Evolutionary conservation across 2,888 invertebrate genomes (phyloP), one percentile per base, ranked within the genome.

Genomic region (Ariolimax columbianus): DNA sequence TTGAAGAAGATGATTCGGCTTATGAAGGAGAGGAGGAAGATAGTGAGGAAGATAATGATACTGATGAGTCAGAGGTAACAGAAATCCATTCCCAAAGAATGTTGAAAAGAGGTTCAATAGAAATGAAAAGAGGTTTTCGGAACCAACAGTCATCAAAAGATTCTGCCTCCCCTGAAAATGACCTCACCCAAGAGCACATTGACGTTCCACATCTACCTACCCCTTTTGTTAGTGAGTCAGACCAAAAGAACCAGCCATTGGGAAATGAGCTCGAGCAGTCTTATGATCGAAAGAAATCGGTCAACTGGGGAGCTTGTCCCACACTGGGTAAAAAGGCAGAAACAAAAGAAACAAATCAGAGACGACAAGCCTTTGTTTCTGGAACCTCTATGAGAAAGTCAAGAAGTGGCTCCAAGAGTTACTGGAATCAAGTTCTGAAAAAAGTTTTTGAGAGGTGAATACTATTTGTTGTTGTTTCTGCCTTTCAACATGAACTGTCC

Each of bases 391-490:
- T 78, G 38, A 82, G 83, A 19, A 86, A 75, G 72, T 82, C 84
- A 63, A 73, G 75, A 59, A 82, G 79, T 68, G 87, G 68, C 51
- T 87, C 82, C 38, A 90, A 90, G 38, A 90, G 91, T n/a, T 92
- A 91, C 83, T 92, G 92, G 92, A 87, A 88, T 7, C 87, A 88
- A 23, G 86, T 92, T 63, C 82, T 92, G 23, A 90, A 89, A 78
- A 90, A 90, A 17, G 85, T 92, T 7, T 87, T 92, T 81, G 92
- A 92, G 88, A 91, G 90, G 92, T 92, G 82, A 87, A 36, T 63
- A 38, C 33, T 19, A 26, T 59, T 19, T 26, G n/a, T 47, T 47
- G 14, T 14, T 14, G 6, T 47, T 47, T 47, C 14, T 47, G 6
- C 14, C 14, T 47, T 9, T 47, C 14, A 47, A 47, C 14, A 9